Evolutionary conservation across 2,797 vertebrate species (phyloP), one percentile per base, ranked within the genome.

Genomic region (Protosalanx chinensis): DNA sequence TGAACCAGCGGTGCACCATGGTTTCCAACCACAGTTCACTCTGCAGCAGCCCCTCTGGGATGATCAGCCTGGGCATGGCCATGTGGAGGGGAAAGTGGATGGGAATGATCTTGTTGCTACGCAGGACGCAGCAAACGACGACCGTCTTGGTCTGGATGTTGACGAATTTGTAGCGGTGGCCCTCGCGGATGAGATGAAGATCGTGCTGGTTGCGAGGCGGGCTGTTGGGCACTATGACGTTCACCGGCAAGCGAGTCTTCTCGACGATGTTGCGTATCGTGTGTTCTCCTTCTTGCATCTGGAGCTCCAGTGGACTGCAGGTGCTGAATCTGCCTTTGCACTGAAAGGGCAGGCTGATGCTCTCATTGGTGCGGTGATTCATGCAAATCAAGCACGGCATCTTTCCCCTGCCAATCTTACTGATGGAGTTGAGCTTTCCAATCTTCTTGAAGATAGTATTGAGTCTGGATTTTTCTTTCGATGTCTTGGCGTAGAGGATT

Each of bases 311-410:
- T 0, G 98, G 98, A 49, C 97, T 98, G 32, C 97, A 96, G 2
- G 97, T 98, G 87, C 98, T 99, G 83, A 99, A 99, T 64, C 95
- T 88, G 72, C 98, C 98, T 79, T 97, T 97, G 83, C 98, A 99
- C 83, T 98, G 97, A 88, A 99, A 99, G 0, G 98, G 97, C 70
- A 99, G 94, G 88, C 98, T 99, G 85, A 99, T 94, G 89, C 98
- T 99, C 87, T 99, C 98, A 0, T 99, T 99, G 89, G 98, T 99
- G 88, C 98, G 94, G 85, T 99, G 98, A 84, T 99, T 99, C 98
- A 99, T 99, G 89, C 98, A 99, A 76, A 99, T 99, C 76, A 99
- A 91, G 80, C 98, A 99, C 0, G 98, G 98, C 98, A 99, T 99
- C 91, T 99, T 99, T 70, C 98, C 93, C 59, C 96, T 93, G 1